These are phyloP conservation scores for Artibeus lituratus DNA, from an alignment of 2,797 vertebrate species.

Conservation along the genomic window DNA sequence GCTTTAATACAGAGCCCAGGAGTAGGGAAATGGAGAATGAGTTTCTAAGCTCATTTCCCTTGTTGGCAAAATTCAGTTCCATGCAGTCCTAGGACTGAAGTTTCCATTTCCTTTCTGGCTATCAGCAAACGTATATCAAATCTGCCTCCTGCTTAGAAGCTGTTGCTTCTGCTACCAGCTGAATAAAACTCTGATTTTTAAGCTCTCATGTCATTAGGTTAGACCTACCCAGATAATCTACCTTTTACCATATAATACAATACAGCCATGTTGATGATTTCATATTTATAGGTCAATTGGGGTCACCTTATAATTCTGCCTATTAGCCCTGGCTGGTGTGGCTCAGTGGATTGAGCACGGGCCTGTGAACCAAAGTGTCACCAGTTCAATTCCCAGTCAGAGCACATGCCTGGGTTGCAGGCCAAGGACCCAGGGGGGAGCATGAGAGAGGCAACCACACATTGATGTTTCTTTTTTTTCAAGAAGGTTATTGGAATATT, in stretches of 20 bases:
- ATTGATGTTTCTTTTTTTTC: not conserved
- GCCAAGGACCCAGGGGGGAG: no score
- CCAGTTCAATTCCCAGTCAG: no score
- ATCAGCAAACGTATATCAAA: not conserved
- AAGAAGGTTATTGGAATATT: not conserved
- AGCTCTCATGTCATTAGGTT: not conserved
- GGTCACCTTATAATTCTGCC: not conserved
- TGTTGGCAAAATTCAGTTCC: not conserved
- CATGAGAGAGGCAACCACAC: no score
- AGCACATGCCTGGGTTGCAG: no score
- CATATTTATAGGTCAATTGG: not conserved
- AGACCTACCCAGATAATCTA: not conserved
- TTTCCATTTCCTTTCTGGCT: not conserved
- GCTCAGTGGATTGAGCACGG: no score
- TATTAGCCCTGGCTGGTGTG: no score
- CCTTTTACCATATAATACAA: not conserved
- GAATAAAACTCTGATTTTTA: not conserved
- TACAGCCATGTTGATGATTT: not conserved
- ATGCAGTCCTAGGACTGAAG: not conserved
- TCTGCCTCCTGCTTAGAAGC: not conserved
- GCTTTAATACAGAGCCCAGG: not conserved
- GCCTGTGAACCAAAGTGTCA: no score
- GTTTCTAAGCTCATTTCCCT: not conserved
- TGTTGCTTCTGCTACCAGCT: not conserved
- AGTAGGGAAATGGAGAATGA: not conserved